Percentiles rank a stretch among this genome's conserved stretches.
Conservation (phyloP, 2,888 invertebrate genomes). For the Papilio protenor region DNA sequence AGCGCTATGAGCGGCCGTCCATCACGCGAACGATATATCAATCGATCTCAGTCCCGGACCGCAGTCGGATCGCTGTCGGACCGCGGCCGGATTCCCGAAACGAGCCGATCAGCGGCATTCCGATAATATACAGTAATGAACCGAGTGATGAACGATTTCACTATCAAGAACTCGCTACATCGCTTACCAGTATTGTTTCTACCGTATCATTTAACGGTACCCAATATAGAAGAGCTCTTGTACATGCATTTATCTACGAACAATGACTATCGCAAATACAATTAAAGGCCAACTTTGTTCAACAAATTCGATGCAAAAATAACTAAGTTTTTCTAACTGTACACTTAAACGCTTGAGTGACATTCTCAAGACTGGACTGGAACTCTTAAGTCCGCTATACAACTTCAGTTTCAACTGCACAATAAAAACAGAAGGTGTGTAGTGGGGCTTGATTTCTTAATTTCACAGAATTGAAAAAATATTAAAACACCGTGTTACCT, state of each 20-base stretch:
- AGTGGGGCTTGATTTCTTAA: too few relatives aligned
- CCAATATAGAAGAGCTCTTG: background rate
- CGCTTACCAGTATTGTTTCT: conserved; percentile 43
- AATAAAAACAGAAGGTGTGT: too few relatives aligned
- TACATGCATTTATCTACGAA: conserved; percentile 6
- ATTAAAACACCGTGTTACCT: background rate
- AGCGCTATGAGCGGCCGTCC: conserved; percentile 42
- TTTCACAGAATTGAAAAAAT: background rate
- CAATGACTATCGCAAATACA: conserved; percentile 12
- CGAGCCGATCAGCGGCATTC: conserved; percentile 52
- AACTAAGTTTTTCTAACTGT: background rate
- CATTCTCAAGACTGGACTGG: background rate
- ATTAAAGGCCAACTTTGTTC: conserved; percentile 9
- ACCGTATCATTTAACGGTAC: conserved; percentile 37
- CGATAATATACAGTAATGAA: conserved; percentile 54
- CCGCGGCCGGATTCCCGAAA: conserved; percentile 47
- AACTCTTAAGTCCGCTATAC: background rate
- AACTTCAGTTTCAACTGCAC: too few relatives aligned
- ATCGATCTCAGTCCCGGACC: conserved; percentile 51
- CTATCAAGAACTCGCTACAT: conserved; percentile 45
- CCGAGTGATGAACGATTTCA: conserved; percentile 51
- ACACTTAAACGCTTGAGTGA: background rate
- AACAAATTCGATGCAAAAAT: background rate
- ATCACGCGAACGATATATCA: conserved; percentile 50
- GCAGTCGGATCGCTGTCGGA: conserved; percentile 12